A percentile compares a stretch with the other conserved stretches of the same genome.
Evolutionary conservation across 1,140 invertebrate genomes (phyloP).

Genomic region (Drosophila tropicalis): DNA sequence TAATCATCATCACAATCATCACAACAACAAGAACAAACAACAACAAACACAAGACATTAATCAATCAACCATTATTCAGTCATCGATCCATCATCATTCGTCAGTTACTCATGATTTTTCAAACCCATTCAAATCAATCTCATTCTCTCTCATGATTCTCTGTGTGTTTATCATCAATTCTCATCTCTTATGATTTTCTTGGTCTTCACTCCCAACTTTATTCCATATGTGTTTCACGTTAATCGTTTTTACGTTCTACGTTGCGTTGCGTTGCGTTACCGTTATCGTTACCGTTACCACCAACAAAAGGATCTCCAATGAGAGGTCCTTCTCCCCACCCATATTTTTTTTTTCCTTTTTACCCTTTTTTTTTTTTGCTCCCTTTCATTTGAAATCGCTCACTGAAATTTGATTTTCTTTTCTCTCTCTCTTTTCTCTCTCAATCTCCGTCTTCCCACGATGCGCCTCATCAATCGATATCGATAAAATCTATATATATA

Average conservation of each 20-base stretch:
- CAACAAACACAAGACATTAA: conserved; percentile 32
- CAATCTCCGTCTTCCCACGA: conserved; percentile 68
- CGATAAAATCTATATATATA: conserved; percentile 41
- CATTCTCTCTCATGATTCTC: conserved; percentile 38
- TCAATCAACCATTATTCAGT: conserved; percentile 28
- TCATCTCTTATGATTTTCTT: conserved; percentile 65
- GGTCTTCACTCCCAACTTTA: conserved; percentile 43
- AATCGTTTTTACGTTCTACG: conserved; percentile 47
- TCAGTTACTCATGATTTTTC: conserved; percentile 2
- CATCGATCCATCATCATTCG: conserved; percentile 27
- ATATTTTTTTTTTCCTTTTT: conserved; percentile 22
- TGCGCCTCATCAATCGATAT: conserved; percentile 73
- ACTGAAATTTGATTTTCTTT: conserved; percentile 77
- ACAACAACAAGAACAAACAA: conserved; percentile 32
- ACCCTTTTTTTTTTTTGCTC: conserved; percentile 70
- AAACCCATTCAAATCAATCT: conserved; percentile 21
- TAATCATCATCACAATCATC: background rate
- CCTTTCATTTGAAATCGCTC: conserved; percentile 57
- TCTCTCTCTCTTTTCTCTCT: conserved; percentile 71
- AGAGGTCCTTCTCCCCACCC: conserved; percentile 46
- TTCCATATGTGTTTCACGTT: conserved; percentile 59
- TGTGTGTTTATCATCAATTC: conserved; percentile 36
- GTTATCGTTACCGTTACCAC: conserved; percentile 18
- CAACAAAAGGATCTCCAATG: conserved; percentile 24
- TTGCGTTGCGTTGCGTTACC: conserved; percentile 16